A percentile compares a stretch with the other conserved stretches of the same genome.
Conservation (phyloP, 2,888 invertebrate genomes). For the Aspidapion aeneum region DNA sequence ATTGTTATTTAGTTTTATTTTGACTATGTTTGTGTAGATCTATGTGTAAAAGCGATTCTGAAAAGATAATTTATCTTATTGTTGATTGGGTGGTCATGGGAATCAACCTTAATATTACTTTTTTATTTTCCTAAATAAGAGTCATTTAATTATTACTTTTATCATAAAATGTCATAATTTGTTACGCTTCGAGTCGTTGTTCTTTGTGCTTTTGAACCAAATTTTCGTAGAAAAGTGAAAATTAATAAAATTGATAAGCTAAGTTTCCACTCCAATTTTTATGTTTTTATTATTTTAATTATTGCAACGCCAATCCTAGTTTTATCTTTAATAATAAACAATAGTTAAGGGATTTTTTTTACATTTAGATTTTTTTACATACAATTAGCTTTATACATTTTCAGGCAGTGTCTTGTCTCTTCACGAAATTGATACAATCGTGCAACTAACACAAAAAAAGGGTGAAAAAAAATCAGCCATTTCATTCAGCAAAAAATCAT, state of each 20-base stretch:
- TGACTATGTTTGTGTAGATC: too few relatives aligned
- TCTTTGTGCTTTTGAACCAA: neutral
- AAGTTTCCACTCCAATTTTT: neutral
- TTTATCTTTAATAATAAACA: neutral
- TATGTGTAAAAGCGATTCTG: too few relatives aligned
- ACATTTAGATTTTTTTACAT: neutral
- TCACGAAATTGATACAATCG: neutral
- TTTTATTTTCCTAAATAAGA: too few relatives aligned
- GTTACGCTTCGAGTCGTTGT: neutral
- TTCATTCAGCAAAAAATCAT: neutral
- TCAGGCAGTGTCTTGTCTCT: neutral
- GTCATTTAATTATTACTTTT: too few relatives aligned
- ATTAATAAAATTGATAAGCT: neutral
- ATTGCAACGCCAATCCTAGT: neutral
- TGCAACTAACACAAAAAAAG: neutral
- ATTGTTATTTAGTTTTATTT: too few relatives aligned
- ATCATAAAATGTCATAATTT: too few relatives aligned
- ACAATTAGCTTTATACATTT: neutral
- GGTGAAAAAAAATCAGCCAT: neutral
- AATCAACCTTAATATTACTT: too few relatives aligned
- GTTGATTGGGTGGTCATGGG: too few relatives aligned
- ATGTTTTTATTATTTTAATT: neutral
- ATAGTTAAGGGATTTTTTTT: neutral
- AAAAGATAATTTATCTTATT: too few relatives aligned
- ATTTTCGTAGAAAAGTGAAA: too few relatives aligned